Evolutionary conservation across 2,113 vertebrate genomes (phyloP).

Genomic region (Calyptommatus sinebrachiatus): DNA sequence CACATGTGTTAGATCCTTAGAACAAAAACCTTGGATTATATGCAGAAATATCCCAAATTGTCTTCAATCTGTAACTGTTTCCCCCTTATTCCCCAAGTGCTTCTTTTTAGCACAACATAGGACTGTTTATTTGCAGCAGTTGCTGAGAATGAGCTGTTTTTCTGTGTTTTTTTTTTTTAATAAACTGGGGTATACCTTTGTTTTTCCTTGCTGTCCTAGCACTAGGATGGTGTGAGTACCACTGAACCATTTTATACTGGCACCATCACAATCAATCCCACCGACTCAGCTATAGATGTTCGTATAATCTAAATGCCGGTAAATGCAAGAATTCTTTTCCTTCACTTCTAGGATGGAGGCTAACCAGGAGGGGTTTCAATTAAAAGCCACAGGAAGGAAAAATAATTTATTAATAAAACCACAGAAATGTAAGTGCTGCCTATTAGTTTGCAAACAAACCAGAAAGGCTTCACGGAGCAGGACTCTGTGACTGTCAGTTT

Average conservation of each 20-base stretch:
- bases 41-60: background rate
- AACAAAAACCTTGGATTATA: too few relatives aligned
- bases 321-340: slow-evolving; percentile 72
- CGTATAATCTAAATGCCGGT: slow-evolving; percentile 67
- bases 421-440: slow-evolving; percentile 79
- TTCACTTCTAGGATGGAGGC: slow-evolving; percentile 49
- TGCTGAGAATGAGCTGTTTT: too few relatives aligned
- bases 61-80: slow-evolving; percentile 8
- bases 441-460: slow-evolving; percentile 83
- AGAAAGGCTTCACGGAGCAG: slow-evolving; percentile 71
- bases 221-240: too few relatives aligned
- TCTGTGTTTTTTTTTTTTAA: too few relatives aligned
- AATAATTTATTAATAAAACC: slow-evolving; percentile 83
- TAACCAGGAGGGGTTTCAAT: slow-evolving; percentile 77
- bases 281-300: slow-evolving; percentile 54
- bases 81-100: background rate
- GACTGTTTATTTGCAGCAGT: too few relatives aligned
- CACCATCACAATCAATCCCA: slow-evolving; percentile 55
- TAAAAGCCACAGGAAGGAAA: slow-evolving; percentile 83
- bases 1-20: too few relatives aligned
- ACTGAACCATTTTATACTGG: too few relatives aligned
- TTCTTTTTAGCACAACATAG: too few relatives aligned
- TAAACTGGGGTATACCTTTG: too few relatives aligned
- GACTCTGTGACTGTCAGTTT: slow-evolving; percentile 77
- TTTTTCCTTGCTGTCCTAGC: too few relatives aligned